A percentile compares a stretch with the other conserved stretches of the same genome.
These are phyloP conservation scores for Anoplophora glabripennis DNA, from an alignment of 1,140 invertebrate species.

Conservation along the genomic window DNA sequence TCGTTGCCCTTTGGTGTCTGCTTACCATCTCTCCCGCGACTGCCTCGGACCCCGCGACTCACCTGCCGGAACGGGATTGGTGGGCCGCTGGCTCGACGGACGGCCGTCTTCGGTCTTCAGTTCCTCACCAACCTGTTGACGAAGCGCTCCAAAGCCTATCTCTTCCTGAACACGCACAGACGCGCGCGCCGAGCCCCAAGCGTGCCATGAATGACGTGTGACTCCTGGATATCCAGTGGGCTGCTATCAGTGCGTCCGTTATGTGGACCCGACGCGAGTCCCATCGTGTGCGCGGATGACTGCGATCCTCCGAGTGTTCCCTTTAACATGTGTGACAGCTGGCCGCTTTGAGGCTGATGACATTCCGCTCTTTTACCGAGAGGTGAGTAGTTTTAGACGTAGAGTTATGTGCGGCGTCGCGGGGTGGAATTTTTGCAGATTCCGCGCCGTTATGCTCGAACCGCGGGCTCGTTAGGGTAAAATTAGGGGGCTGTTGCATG, in stretches of 20 bases:
- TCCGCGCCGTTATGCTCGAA: not conserved
- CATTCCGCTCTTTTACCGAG: conserved; percentile 29
- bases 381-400: conserved; percentile 25
- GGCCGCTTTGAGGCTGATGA: conserved; percentile 33
- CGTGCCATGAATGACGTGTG: conserved; percentile 8
- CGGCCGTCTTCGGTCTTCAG: conserved; percentile 24
- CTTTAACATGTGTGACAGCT: conserved; percentile 22
- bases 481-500: not conserved
- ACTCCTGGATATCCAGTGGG: conserved; percentile 13
- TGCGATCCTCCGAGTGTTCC: conserved; percentile 1
- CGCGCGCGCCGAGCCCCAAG: not conserved
- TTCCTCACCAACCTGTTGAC: conserved; percentile 23
- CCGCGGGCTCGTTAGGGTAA: too few relatives aligned
- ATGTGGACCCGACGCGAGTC: conserved; percentile 15
- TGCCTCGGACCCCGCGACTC: conserved; percentile 29
- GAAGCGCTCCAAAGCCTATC: not conserved
- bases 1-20: conserved; percentile 35
- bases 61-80: conserved; percentile 36
- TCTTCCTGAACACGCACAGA: not conserved
- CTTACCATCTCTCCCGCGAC: conserved; percentile 21
- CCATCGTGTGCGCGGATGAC: conserved; percentile 2
- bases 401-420: not conserved
- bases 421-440: not conserved
- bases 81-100: conserved; percentile 28
- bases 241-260: conserved; percentile 20